Percentiles rank a stretch among this genome's conserved stretches.
These are phyloP conservation scores for Nycticorax nycticorax DNA, from an alignment of 2,113 vertebrate species.

Conservation along the genomic window DNA sequence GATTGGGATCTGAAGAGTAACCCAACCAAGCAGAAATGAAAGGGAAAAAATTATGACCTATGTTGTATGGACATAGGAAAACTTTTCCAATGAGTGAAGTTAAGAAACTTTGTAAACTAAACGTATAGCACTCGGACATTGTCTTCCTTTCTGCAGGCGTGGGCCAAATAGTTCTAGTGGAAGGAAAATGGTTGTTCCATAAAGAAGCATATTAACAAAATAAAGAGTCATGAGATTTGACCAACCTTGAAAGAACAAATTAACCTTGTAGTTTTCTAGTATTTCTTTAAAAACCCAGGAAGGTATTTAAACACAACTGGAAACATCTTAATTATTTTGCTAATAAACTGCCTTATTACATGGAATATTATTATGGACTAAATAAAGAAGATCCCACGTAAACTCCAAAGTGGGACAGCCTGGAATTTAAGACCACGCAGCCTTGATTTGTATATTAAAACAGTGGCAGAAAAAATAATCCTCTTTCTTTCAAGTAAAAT, in stretches of 20 bases:
- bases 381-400: background rate
- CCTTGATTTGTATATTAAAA: background rate
- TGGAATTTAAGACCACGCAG: background rate
- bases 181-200: background rate
- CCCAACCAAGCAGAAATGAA: background rate
- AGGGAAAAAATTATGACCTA: background rate
- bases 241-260: background rate
- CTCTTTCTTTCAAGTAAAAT: background rate
- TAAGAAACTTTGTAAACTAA: background rate
- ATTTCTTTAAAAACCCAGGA: background rate
- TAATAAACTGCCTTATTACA: background rate
- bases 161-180: background rate
- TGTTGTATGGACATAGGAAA: background rate
- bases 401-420: background rate
- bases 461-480: background rate
- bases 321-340: background rate
- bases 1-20: background rate
- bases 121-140: background rate
- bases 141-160: background rate
- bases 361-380: background rate
- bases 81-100: background rate
- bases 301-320: background rate
- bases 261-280: background rate
- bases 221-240: background rate
- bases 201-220: background rate